These are phyloP conservation scores for Lutjanus argentimaculatus DNA, from an alignment of 2,797 vertebrate species.

Conservation along the genomic window DNA sequence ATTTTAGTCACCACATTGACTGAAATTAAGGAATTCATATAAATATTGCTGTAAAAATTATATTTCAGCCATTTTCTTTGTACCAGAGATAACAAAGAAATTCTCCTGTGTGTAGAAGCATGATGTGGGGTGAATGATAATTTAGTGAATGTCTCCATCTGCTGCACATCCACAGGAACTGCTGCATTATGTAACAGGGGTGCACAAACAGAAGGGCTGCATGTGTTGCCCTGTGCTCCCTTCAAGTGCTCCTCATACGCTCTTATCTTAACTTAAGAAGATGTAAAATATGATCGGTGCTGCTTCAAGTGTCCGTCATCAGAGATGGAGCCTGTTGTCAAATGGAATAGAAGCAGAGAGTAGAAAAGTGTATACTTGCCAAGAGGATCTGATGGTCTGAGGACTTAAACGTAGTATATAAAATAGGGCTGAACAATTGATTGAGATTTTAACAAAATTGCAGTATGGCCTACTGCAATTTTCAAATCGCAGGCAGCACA, in stretches of 20 bases:
- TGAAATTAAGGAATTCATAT: background rate
- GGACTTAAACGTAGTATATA: background rate
- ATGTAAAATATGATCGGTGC: background rate
- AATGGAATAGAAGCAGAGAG: background rate
- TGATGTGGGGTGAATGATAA: slow-evolving; percentile 51
- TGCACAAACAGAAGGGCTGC: background rate
- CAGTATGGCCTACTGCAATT: too few relatives aligned
- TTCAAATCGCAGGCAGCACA: too few relatives aligned
- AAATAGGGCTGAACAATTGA: too few relatives aligned
- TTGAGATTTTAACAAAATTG: too few relatives aligned
- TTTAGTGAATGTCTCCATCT: slow-evolving; percentile 77
- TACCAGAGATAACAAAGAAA: slow-evolving; percentile 78
- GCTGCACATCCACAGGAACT: slow-evolving; percentile 56
- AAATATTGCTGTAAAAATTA: background rate
- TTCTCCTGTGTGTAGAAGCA: slow-evolving; percentile 16
- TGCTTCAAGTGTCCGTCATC: background rate
- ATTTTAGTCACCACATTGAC: background rate
- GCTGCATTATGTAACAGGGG: slow-evolving; percentile 55
- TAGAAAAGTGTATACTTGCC: background rate
- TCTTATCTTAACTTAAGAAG: background rate
- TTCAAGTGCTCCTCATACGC: background rate
- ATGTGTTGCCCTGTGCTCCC: slow-evolving; percentile 14
- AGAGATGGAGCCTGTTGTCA: background rate
- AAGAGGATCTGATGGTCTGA: background rate
- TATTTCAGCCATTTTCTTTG: slow-evolving; percentile 61